These are phyloP conservation scores for Decapterus maruadsi DNA, from an alignment of 2,797 vertebrate species.

Conservation along the genomic window DNA sequence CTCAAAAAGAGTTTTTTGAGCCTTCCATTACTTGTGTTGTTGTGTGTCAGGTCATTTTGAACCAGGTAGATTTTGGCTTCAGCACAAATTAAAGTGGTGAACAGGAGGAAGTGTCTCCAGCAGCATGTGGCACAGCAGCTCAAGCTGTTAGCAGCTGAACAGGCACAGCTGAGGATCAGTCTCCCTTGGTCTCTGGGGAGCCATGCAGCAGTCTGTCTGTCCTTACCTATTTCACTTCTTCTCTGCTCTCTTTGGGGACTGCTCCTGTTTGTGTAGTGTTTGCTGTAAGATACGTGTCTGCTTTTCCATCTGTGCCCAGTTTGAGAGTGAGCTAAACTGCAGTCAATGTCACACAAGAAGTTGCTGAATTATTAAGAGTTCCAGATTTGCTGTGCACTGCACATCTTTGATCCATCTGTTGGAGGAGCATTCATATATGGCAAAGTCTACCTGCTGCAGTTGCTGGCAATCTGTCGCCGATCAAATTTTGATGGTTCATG, in stretches of 20 bases:
- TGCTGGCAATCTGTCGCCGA: slow-evolving; percentile 83
- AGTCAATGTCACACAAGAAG: slow-evolving; percentile 87
- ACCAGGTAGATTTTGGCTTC: slow-evolving; percentile 76
- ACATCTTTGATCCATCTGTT: slow-evolving; percentile 99
- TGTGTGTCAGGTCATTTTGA: slow-evolving; percentile 64
- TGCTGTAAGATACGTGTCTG: slow-evolving; percentile 84
- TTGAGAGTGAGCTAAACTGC: slow-evolving; percentile 86
- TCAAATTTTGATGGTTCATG: slow-evolving; percentile 82
- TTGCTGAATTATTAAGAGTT: slow-evolving; percentile 98
- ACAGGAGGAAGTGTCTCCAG: slow-evolving; percentile 84
- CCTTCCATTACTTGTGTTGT: slow-evolving; percentile 39
- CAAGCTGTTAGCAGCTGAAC: slow-evolving; percentile 85
- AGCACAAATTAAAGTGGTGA: slow-evolving; percentile 81
- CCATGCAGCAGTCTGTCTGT: slow-evolving; percentile 84
- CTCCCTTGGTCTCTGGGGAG: slow-evolving; percentile 81
- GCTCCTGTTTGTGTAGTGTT: slow-evolving; percentile 87
- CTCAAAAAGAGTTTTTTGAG: slow-evolving; percentile 13
- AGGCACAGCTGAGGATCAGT: slow-evolving; percentile 80
- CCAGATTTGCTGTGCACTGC: slow-evolving; percentile 95
- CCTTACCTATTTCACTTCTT: slow-evolving; percentile 83
- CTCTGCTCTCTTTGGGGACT: slow-evolving; percentile 83
- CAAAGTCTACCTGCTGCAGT: slow-evolving; percentile 83
- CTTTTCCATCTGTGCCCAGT: slow-evolving; percentile 88
- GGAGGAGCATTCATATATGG: slow-evolving; percentile 80
- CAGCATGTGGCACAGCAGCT: slow-evolving; percentile 86